Percentiles rank a stretch among this genome's conserved stretches.
Evolutionary conservation across 2,113 vertebrate species (phyloP).

Genomic region (Vicugna pacos): DNA sequence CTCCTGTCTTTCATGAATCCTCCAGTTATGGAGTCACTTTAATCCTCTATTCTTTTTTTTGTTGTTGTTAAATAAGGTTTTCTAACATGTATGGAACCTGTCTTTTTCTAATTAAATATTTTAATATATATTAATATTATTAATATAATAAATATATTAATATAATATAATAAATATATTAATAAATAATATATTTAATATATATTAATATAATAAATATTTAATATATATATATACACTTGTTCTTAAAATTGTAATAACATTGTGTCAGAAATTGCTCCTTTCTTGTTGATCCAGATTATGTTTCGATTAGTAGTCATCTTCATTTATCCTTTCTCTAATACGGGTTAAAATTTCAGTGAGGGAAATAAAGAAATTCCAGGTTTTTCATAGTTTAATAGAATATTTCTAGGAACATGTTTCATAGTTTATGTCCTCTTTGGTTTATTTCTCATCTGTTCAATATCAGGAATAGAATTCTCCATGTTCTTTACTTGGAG

Average conservation of each 20-base stretch:
- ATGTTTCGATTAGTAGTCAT: not conserved
- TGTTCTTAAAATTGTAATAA: not conserved
- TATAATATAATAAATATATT: too few species aligned
- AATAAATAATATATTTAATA: too few species aligned
- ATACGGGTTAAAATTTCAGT: not conserved
- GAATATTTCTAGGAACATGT: not conserved
- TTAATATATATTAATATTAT: not conserved
- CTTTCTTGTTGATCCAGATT: not conserved
- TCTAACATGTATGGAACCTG: not conserved
- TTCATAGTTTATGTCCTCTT: not conserved
- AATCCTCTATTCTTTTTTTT: not conserved
- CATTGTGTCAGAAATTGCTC: not conserved
- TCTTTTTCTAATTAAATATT: not conserved
- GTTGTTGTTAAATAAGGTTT: not conserved
- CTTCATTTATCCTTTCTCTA: not conserved
- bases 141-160: too few species aligned
- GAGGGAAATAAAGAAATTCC: not conserved
- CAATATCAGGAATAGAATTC: not conserved
- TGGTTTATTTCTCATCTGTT: not conserved
- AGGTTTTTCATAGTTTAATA: not conserved
- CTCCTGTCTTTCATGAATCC: not conserved
- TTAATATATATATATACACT: not conserved
- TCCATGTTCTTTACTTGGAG: not conserved
- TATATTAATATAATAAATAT: not conserved
- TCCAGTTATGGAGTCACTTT: not conserved